Base-by-base conservation (phyloP, 1,140 invertebrate species). In the Mizuhopecten yessoensis region DNA sequence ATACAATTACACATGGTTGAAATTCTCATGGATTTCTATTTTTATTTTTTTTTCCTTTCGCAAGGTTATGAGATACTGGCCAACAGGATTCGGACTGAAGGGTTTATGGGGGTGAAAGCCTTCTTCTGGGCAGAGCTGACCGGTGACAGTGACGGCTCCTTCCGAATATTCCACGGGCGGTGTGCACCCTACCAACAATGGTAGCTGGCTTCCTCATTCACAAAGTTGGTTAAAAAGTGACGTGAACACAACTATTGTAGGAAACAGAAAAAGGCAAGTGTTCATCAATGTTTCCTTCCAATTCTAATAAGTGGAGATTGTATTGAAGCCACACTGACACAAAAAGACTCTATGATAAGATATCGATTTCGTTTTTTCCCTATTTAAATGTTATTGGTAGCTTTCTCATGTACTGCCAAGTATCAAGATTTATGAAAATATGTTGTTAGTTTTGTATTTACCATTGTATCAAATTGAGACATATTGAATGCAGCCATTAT, bases 81-180 rank as follows among this genome's bases (percentile, higher is more conserved):
- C 34, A 90, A 45, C 33, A 91, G 88, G 75, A 94, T 94, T 34
- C 42, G 87, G 20, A 90, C 86, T 33, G 92, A 94, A 20, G 93
- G 93, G 36, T 93, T 92, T 34, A 91, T 88, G 86, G 92, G 93
- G 17, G 90, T 94, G 5, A 94, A 94, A 36, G 93, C 93, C 34
- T 94, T 93, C 42, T 94, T 94, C 39, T 94, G 93, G 93, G 93
- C 93, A 39, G 91, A 93, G 49, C 49, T 94, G 0, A 86, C 87
- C 2, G 91, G 88, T 9, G 86, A 86, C 20, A 87, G 86, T 87
- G 91, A 93, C 34, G 93, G 93, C 0, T 91, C 87, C 11, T 93
- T 93, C 36, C 90, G 92, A 89, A 91, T 93, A 29, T 93, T 92
- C 49, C 90, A 91, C 89, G 93, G 92, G 17, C 92, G 93, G 36